Evolutionary conservation across 2,888 invertebrate species (phyloP).

Genomic region (Agonopterix subpropinquella): DNA sequence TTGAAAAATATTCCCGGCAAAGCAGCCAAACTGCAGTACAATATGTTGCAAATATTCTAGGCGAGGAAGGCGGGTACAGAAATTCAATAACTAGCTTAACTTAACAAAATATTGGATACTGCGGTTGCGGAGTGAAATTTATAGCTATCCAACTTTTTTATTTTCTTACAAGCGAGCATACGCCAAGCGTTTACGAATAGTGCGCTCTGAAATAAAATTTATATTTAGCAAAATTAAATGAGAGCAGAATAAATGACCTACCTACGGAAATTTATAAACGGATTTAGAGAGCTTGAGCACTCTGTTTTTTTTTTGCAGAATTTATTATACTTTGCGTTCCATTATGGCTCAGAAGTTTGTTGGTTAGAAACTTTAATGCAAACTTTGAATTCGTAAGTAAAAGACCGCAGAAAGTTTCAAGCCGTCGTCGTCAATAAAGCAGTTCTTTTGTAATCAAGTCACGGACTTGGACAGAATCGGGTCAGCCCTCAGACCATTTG

Average conservation of each 20-base stretch:
- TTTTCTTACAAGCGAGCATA: background rate
- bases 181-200: background rate
- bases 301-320: too few species aligned
- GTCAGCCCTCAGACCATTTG: slow-evolving; percentile 21
- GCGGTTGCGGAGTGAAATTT: slow-evolving; percentile 23
- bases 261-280: too few species aligned
- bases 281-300: too few species aligned
- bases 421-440: slow-evolving; percentile 22
- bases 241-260: too few species aligned
- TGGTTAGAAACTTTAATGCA: background rate
- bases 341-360: background rate
- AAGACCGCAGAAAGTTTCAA: slow-evolving; percentile 5
- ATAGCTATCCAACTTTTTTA: slow-evolving; percentile 22
- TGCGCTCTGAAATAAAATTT: background rate
- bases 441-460: slow-evolving; percentile 28
- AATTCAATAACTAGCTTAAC: slow-evolving; percentile 31
- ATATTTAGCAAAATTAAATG: background rate
- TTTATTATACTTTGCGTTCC: too few species aligned
- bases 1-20: background rate
- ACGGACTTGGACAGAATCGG: slow-evolving; percentile 21
- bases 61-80: slow-evolving; percentile 4
- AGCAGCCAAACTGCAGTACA: slow-evolving; percentile 1
- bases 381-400: background rate
- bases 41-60: background rate
- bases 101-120: slow-evolving; percentile 25